Evolutionary conservation across 37 sponge, comb jelly and placozoan species (phyloP).

Genomic region (Mnemiopsis leidyi): DNA sequence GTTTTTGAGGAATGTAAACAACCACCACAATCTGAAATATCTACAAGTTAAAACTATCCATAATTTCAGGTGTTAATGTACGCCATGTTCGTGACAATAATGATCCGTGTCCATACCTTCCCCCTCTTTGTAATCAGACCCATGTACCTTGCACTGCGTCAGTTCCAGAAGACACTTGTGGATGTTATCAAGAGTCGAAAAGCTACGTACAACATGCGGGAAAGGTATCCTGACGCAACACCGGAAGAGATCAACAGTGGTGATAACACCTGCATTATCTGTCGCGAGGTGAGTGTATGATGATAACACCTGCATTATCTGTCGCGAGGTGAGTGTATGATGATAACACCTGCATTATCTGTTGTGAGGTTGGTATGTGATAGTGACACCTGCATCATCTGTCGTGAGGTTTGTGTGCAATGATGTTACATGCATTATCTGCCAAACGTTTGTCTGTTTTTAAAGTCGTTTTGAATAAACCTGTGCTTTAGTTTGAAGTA

Average conservation of each 20-base stretch:
- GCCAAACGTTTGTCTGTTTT: too few species aligned
- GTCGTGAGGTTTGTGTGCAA: constrained; percentile 96
- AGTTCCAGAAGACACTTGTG: constrained; percentile 84
- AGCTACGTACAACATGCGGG: constrained; percentile 70
- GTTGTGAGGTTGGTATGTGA: constrained; percentile 92
- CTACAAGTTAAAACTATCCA: too few species aligned
- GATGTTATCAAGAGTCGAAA: constrained; percentile 81
- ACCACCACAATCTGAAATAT: too few species aligned
- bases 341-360: constrained; percentile 89
- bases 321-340: constrained; percentile 92
- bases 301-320: constrained; percentile 89
- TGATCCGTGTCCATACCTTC: constrained; percentile 86
- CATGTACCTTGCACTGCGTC: constrained; percentile 77
- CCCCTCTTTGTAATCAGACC: constrained; percentile 92
- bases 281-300: constrained; percentile 92
- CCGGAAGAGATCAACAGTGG: constrained; percentile 79
- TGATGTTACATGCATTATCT: too few species aligned
- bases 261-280: constrained; percentile 89
- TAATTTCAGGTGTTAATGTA: constrained; percentile 71
- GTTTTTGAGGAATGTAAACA: too few species aligned
- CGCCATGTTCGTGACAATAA: constrained; percentile 84
- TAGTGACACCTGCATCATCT: constrained; percentile 88
- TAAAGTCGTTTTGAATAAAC: too few species aligned
- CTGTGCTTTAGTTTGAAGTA: too few species aligned
- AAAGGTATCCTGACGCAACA: constrained; percentile 88